A percentile compares a stretch with the other conserved stretches of the same genome.
These are phyloP conservation scores for Tridacna gigas DNA, from an alignment of 2,888 invertebrate species.

Conservation along the genomic window DNA sequence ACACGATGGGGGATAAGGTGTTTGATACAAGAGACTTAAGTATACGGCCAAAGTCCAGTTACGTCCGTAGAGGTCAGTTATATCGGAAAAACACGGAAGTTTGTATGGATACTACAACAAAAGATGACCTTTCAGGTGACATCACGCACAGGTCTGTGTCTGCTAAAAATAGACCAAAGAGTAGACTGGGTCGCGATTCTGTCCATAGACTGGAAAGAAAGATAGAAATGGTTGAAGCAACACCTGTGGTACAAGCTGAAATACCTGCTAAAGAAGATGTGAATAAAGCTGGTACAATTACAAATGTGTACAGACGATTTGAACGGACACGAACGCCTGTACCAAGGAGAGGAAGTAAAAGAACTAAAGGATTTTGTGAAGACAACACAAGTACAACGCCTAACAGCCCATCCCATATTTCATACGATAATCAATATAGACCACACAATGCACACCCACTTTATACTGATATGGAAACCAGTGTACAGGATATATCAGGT, in stretches of 20 bases:
- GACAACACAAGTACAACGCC: slow-evolving; percentile 18
- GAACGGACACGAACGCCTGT: slow-evolving; percentile 57
- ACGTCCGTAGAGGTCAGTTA: slow-evolving; percentile 63
- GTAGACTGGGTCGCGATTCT: slow-evolving; percentile 62
- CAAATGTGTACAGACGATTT: slow-evolving; percentile 57
- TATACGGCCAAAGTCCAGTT: slow-evolving; percentile 70
- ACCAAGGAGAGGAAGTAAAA: slow-evolving; percentile 55
- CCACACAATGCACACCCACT: slow-evolving; percentile 5
- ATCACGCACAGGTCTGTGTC: slow-evolving; percentile 45
- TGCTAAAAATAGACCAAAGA: slow-evolving; percentile 56
- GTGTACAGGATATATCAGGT: slow-evolving; percentile 4
- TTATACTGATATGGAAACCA: slow-evolving; percentile 18
- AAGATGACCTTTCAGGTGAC: slow-evolving; percentile 36
- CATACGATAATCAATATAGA: not conserved
- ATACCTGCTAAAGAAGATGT: slow-evolving; percentile 29
- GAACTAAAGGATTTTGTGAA: slow-evolving; percentile 60
- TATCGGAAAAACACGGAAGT: slow-evolving; percentile 35
- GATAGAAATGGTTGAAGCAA: slow-evolving; percentile 64
- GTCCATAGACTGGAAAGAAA: slow-evolving; percentile 48
- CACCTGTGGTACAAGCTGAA: slow-evolving; percentile 30
- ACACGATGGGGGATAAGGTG: slow-evolving; percentile 25
- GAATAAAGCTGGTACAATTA: slow-evolving; percentile 9
- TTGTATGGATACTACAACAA: slow-evolving; percentile 14
- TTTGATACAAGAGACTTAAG: slow-evolving; percentile 56
- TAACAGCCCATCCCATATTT: slow-evolving; percentile 2